phyloP scores from a whole-genome alignment of 2,113 vertebrate species.

The Microcebus jonahi region DNA sequence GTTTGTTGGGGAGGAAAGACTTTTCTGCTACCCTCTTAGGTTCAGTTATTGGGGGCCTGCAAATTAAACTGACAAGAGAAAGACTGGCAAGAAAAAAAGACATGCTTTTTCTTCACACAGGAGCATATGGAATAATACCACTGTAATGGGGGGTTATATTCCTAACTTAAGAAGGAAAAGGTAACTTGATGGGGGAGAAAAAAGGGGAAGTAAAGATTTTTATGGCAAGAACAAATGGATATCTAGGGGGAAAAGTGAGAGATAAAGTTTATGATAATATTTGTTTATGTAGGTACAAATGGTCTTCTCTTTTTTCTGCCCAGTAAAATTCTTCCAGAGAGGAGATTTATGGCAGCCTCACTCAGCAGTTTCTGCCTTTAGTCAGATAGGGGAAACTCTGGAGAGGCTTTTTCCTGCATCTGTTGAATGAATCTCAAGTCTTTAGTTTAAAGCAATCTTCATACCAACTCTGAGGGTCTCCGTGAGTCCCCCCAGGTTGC shows the following conservation, averaged over 20 bases:
- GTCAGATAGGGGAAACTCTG: background rate
- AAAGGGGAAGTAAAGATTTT: background rate
- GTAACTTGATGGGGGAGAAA: background rate
- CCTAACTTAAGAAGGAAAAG: background rate
- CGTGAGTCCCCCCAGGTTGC: background rate
- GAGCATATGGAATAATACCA: background rate
- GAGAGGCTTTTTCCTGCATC: background rate
- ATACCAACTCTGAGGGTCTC: background rate
- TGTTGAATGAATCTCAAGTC: constrained; percentile 21
- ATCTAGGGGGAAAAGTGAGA: background rate
- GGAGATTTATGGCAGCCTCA: background rate
- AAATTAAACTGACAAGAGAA: background rate
- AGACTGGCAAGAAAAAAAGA: constrained; percentile 13
- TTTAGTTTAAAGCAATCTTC: constrained; percentile 29
- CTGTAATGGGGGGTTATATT: background rate
- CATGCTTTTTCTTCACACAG: background rate
- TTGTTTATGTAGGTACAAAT: background rate
- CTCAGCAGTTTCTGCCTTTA: constrained; percentile 7
- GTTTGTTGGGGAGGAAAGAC: background rate
- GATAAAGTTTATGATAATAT: background rate
- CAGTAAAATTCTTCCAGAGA: background rate
- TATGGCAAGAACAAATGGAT: background rate
- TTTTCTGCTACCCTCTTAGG: background rate
- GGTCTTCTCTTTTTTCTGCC: background rate
- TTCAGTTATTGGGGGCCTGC: background rate